phyloP scores from a whole-genome alignment of 2,113 vertebrate species.

The Axis porcinus region DNA sequence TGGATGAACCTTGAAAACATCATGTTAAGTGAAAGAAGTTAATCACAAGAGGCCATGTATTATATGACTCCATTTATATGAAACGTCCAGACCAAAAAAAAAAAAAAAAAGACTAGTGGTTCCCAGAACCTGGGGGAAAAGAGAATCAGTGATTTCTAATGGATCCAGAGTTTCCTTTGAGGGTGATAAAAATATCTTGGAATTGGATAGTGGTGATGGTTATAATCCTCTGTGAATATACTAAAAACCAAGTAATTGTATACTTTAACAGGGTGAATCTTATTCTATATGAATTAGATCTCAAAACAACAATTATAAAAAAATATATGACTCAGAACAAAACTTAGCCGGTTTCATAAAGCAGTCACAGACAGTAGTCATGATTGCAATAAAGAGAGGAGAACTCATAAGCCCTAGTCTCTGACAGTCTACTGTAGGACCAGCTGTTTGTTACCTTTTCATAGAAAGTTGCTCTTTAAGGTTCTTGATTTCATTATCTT shows the following conservation, averaged over 20 bases:
- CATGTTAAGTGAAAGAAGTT: background rate
- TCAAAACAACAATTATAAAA: background rate
- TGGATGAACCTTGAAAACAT: background rate
- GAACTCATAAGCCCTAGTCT: background rate
- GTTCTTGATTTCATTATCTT: constrained; percentile 70
- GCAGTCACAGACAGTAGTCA: background rate
- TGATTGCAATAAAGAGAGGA: background rate
- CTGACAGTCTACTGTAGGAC: background rate
- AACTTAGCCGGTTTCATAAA: background rate
- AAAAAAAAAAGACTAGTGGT: background rate
- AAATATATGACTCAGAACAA: background rate
- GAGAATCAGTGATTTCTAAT: background rate
- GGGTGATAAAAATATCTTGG: background rate
- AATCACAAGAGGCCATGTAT: background rate
- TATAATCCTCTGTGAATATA: background rate
- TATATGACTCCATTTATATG: background rate
- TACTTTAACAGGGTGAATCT: background rate
- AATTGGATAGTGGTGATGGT: background rate
- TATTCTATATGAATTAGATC: background rate
- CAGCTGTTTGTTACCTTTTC: constrained; percentile 48
- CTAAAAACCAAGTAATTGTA: background rate
- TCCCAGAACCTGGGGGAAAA: background rate
- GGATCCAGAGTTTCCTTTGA: background rate
- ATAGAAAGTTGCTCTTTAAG: constrained; percentile 68
- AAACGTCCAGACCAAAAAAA: constrained; percentile 27